Base-by-base conservation (phyloP, 1,140 invertebrate genomes). In the Anthonomus grandis region DNA sequence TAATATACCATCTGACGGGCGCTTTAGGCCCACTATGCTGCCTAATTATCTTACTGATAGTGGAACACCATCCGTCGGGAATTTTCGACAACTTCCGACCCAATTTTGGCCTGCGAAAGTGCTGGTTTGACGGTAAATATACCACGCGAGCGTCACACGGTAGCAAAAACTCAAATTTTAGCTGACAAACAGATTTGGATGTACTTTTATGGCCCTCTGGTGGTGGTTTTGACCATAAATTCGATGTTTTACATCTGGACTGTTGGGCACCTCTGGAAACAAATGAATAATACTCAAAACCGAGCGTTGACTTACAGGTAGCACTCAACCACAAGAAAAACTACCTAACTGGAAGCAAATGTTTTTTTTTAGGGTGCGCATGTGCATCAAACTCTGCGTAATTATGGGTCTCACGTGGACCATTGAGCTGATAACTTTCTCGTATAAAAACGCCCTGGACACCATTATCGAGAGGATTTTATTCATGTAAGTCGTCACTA, bases 381-480 rank as follows among this genome's bases (percentile, higher is more conserved):
- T 87, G 12, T 87, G 84, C 44, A 63, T 85, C 0, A 88, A 86
- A 67, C 70, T 90, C 17, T 83, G 85, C 59, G 64, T 87, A 1
- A 78, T 88, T 0, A 88, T 86, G 84, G 86, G 86, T 3, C 74
- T 88, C 12, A 83, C 82, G 0, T 88, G 86, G 86, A 78, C 84
- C 21, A 86, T 88, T 48, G 87, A 89, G 66, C 23, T 59, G 21
- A 21, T 54, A 17, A 59, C 48, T 9, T 51, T 48, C 6, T 6
- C 23, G n/a, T 5, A 49, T 6, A 51, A 44, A 22, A 39, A 15
- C 21, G 18, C 8, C 0, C 31, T n/a, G 36, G 18, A 21, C 15
- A 18, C 41, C 51, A 34, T 24, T 44, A 27, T 24, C 19, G 6
- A 25, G 22, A 21, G 36, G 50, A 46, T 24, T 58, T 22, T n/a